Percentiles rank a stretch among this genome's conserved stretches.
These are phyloP conservation scores for Spisula solida DNA, from an alignment of 2,888 invertebrate genomes.

Conservation along the genomic window DNA sequence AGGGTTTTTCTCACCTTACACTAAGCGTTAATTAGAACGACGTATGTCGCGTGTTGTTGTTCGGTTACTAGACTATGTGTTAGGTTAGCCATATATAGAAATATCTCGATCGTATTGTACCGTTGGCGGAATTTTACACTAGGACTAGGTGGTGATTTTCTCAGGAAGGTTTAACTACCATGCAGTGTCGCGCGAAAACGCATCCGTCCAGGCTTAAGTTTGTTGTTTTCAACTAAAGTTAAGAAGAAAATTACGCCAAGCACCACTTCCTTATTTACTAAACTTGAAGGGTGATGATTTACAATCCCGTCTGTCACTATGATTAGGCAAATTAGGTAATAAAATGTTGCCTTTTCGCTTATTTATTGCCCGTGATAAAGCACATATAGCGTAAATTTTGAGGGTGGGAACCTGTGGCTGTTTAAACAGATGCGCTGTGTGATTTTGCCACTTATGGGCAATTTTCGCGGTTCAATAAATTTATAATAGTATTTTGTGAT, in stretches of 20 bases:
- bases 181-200: background rate
- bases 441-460: background rate
- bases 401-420: background rate
- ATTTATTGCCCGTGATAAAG: conserved; percentile 10
- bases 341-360: background rate
- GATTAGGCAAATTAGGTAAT: conserved; percentile 1
- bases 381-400: background rate
- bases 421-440: background rate
- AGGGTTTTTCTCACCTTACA: too few species aligned
- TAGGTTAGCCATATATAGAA: too few species aligned
- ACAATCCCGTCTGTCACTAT: background rate
- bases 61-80: too few species aligned
- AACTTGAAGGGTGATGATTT: background rate
- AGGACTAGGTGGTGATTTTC: too few species aligned
- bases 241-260: background rate
- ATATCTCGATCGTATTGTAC: too few species aligned
- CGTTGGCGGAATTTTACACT: too few species aligned
- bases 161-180: background rate
- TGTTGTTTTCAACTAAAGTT: background rate
- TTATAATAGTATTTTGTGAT: background rate
- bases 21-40: too few species aligned
- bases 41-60: too few species aligned
- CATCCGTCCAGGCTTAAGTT: background rate
- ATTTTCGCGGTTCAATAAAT: conserved; percentile 6
- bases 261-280: conserved; percentile 5